Percentiles rank a stretch among this genome's conserved stretches.
These are phyloP conservation scores for Agriopis aurantiaria DNA, from an alignment of 2,888 invertebrate genomes.

Conservation along the genomic window DNA sequence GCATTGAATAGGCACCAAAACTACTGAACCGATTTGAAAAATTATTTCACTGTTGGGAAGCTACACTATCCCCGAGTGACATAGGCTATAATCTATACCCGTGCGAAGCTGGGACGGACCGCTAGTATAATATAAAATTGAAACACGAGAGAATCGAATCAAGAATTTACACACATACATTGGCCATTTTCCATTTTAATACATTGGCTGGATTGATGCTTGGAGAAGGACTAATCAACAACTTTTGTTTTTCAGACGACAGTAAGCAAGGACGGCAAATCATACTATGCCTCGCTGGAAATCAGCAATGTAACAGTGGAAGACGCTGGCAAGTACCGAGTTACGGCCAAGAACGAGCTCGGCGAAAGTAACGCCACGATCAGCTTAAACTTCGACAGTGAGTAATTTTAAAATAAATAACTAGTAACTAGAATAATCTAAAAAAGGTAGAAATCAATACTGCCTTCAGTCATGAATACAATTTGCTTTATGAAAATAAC, in stretches of 20 bases:
- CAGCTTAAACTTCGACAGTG: constrained; percentile 99
- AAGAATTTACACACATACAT: too few relatives aligned
- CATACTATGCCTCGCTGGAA: constrained; percentile 96
- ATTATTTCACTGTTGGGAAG: too few relatives aligned
- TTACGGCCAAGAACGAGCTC: constrained; percentile 98
- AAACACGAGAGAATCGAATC: too few relatives aligned
- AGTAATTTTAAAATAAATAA: constrained; percentile 78
- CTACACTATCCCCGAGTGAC: too few relatives aligned
- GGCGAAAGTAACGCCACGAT: constrained; percentile 99
- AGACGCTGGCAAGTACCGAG: constrained; percentile 98
- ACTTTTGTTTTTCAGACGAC: constrained; percentile 87
- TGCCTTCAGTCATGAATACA: neutral
- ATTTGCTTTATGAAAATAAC: neutral
- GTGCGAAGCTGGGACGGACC: too few relatives aligned
- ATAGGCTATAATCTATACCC: too few relatives aligned
- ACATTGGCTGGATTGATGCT: neutral
- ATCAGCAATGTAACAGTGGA: constrained; percentile 98
- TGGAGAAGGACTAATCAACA: neutral
- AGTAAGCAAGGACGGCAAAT: constrained; percentile 96
- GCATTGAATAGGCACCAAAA: too few relatives aligned
- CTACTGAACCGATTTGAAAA: too few relatives aligned
- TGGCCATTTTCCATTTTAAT: neutral
- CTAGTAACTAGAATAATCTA: neutral
- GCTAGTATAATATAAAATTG: too few relatives aligned
- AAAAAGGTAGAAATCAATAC: neutral